Conservation (phyloP, 35 echinoderm and acorn worm species). For the Lytechinus variegatus region DNA sequence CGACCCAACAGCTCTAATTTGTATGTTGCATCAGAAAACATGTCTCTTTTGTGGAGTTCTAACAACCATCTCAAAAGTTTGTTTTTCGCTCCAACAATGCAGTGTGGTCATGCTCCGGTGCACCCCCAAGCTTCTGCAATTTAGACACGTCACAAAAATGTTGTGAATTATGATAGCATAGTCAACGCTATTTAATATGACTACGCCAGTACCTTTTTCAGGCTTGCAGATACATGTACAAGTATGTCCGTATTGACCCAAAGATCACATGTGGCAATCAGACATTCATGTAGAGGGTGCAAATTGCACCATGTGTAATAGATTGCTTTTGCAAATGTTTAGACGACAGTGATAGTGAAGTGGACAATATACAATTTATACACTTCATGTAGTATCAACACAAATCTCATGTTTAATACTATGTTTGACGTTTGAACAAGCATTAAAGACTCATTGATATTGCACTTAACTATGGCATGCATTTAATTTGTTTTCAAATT, state of each 20-base stretch:
- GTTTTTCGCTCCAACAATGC: not conserved
- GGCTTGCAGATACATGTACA: not conserved
- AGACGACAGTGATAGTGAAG: too few species aligned
- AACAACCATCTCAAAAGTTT: not conserved
- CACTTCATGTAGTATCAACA: too few species aligned
- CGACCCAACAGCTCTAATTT: not conserved
- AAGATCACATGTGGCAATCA: not conserved
- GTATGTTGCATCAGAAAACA: not conserved
- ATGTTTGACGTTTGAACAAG: too few species aligned
- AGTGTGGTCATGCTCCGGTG: not conserved
- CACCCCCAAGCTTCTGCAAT: not conserved
- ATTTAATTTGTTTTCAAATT: too few species aligned
- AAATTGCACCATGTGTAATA: not conserved
- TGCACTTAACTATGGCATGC: too few species aligned
- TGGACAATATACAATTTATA: too few species aligned
- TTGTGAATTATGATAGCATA: not conserved
- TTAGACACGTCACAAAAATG: not conserved
- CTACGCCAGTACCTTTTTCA: too few species aligned
- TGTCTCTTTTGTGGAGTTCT: not conserved
- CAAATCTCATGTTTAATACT: too few species aligned
- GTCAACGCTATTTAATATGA: not conserved
- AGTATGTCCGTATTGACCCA: not conserved
- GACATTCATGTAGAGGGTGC: not conserved
- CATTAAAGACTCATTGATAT: too few species aligned
- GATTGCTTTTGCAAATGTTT: too few species aligned